phyloP scores from a whole-genome alignment of 2,888 invertebrate genomes.

The Pocota personata region DNA sequence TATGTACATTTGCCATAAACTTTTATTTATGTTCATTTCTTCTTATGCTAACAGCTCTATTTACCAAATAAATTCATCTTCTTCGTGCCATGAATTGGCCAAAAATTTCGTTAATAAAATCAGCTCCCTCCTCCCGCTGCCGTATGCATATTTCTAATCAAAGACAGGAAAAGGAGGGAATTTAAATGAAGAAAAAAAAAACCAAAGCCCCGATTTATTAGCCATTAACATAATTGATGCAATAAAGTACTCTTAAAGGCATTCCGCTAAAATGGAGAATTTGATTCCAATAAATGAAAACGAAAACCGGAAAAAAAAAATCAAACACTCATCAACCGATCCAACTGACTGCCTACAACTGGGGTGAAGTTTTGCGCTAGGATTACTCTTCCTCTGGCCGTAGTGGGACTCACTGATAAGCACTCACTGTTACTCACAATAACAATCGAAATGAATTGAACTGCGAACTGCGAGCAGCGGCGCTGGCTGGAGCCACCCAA shows the following conservation, averaged over 20 bases:
- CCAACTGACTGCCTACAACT: neutral
- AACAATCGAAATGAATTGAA: slow-evolving; percentile 55
- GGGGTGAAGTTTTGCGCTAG: neutral
- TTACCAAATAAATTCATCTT: too few relatives aligned
- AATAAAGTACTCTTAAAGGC: slow-evolving; percentile 41
- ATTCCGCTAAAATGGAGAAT: slow-evolving; percentile 19
- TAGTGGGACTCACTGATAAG: slow-evolving; percentile 42
- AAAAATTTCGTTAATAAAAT: neutral
- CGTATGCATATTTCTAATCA: neutral
- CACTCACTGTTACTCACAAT: slow-evolving; percentile 35
- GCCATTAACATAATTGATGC: slow-evolving; percentile 64
- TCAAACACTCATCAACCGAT: slow-evolving; percentile 18
- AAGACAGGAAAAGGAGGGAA: neutral
- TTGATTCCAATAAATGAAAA: slow-evolving; percentile 28
- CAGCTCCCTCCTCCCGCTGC: neutral
- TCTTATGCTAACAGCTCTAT: too few relatives aligned
- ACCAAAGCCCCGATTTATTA: slow-evolving; percentile 34
- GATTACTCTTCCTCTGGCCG: slow-evolving; percentile 22
- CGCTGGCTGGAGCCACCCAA: neutral
- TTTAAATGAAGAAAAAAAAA: slow-evolving; percentile 12
- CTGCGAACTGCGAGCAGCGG: slow-evolving; percentile 26
- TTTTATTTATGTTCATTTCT: too few relatives aligned
- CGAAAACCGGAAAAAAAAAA: neutral
- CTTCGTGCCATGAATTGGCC: too few relatives aligned
- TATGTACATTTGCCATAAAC: too few relatives aligned